Evolutionary conservation across 2,797 vertebrate genomes (phyloP).

Genomic region (Protosalanx chinensis): DNA sequence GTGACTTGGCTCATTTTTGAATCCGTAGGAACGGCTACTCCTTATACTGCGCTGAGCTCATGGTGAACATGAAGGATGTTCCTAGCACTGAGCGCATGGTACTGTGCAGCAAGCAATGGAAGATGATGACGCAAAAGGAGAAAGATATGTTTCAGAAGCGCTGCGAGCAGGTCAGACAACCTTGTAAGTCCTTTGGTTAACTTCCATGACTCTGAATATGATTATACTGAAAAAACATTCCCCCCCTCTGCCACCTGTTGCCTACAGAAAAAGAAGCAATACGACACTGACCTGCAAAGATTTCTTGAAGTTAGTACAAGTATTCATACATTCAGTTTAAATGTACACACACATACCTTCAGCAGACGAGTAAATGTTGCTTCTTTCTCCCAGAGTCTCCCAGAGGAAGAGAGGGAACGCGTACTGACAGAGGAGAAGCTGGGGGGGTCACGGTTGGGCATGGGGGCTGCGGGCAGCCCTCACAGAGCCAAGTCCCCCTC

Average conservation of each 20-base stretch:
- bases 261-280: constrained; percentile 79
- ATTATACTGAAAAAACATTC: background rate
- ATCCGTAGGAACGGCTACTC: constrained; percentile 74
- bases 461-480: constrained; percentile 52
- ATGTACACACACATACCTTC: background rate
- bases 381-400: constrained; percentile 65
- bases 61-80: constrained; percentile 83
- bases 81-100: constrained; percentile 81
- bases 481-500: constrained; percentile 68
- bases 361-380: background rate
- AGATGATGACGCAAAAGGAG: constrained; percentile 80
- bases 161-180: constrained; percentile 75
- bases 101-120: constrained; percentile 80
- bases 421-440: constrained; percentile 75
- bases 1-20: background rate
- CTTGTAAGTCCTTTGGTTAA: background rate
- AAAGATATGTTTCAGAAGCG: constrained; percentile 82
- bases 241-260: background rate
- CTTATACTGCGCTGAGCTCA: constrained; percentile 79
- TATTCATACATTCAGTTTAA: background rate
- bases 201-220: background rate
- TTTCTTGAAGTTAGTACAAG: constrained; percentile 71
- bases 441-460: constrained; percentile 55
- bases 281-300: constrained; percentile 75
- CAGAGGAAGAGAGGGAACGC: constrained; percentile 74